Conservation (phyloP, 2,797 vertebrate species). For the Takifugu ocellatus region DNA sequence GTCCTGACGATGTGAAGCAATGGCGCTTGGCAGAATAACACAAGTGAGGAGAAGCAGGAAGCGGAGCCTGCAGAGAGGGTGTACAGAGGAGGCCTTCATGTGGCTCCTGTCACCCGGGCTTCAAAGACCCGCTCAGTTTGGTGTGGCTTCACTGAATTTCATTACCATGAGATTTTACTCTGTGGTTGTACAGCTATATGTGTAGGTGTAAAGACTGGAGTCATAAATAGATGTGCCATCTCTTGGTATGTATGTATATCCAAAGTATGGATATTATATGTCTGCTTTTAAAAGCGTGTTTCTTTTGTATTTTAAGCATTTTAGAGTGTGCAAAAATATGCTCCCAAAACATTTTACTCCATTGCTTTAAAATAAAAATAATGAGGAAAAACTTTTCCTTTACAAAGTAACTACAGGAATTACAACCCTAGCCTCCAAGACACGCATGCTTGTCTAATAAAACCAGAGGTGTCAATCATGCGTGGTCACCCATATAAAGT, state of each 20-base stretch:
- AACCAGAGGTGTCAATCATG: no score
- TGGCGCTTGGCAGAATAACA: not conserved
- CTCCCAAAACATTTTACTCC: no score
- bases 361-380: no score
- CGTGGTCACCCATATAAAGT: no score
- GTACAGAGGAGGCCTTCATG: constrained; percentile 30
- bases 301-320: no score
- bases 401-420: no score
- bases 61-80: constrained; percentile 8
- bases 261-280: not conserved
- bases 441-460: no score
- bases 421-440: no score
- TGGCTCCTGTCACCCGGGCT: constrained; percentile 32
- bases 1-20: not conserved
- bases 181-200: constrained; percentile 35
- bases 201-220: constrained; percentile 28
- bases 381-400: no score
- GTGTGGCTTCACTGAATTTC: constrained; percentile 51
- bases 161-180: constrained; percentile 30
- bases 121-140: constrained; percentile 40
- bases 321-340: no score
- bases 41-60: constrained; percentile 28
- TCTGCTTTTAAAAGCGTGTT: no score
- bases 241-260: not conserved
- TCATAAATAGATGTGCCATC: constrained; percentile 37